phyloP scores from a whole-genome alignment of 1,140 invertebrate species.

The Semibalanus balanoides region DNA sequence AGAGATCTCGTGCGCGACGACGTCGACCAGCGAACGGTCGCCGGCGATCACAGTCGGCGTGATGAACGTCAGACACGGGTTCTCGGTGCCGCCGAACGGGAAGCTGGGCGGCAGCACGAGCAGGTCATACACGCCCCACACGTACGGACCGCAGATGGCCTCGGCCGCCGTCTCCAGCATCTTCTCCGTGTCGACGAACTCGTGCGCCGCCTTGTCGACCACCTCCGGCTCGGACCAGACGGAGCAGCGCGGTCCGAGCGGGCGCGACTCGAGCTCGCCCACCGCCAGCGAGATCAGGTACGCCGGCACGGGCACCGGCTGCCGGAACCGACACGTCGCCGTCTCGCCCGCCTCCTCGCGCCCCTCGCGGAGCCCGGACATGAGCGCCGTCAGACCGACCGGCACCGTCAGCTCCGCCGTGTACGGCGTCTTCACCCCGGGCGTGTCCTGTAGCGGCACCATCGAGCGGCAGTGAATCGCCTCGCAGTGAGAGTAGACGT shows the following conservation, averaged over 20 bases:
- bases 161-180: slow-evolving; percentile 66
- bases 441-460: slow-evolving; percentile 86
- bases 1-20: slow-evolving; percentile 87
- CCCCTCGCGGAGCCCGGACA: slow-evolving; percentile 56
- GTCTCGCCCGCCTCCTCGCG: slow-evolving; percentile 28
- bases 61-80: slow-evolving; percentile 88
- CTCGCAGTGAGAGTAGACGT: slow-evolving; percentile 84
- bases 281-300: slow-evolving; percentile 70
- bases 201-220: slow-evolving; percentile 65
- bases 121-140: slow-evolving; percentile 77
- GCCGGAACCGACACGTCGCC: slow-evolving; percentile 17
- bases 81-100: slow-evolving; percentile 94
- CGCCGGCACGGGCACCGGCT: slow-evolving; percentile 34
- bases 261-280: slow-evolving; percentile 58
- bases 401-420: slow-evolving; percentile 62
- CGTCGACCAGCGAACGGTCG: slow-evolving; percentile 70
- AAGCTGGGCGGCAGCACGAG: slow-evolving; percentile 85
- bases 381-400: slow-evolving; percentile 60
- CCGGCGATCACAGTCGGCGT: slow-evolving; percentile 83
- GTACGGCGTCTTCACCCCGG: slow-evolving; percentile 76
- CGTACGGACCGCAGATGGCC: slow-evolving; percentile 55
- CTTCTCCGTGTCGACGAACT: slow-evolving; percentile 68
- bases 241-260: slow-evolving; percentile 47
- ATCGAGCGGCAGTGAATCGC: slow-evolving; percentile 78
- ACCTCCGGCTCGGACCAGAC: slow-evolving; percentile 82